Conservation (phyloP, 2,797 vertebrate species). For the Clangula hyemalis region DNA sequence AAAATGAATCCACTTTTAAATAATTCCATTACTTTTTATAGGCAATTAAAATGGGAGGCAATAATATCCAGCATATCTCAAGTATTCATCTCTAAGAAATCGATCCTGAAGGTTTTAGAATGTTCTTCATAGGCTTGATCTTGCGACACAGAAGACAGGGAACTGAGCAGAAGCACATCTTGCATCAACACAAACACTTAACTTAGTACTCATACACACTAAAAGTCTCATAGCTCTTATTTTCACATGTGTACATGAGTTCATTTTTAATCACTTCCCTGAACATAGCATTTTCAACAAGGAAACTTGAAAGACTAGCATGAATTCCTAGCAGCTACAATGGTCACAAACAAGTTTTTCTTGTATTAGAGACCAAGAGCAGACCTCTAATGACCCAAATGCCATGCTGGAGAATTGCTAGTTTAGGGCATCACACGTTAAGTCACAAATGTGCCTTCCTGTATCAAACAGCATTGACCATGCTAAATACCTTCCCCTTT, state of each 20-base stretch:
- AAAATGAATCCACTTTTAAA: constrained; percentile 23
- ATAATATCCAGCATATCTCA: neutral
- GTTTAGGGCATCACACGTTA: neutral
- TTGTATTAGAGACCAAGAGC: neutral
- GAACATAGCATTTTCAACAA: neutral
- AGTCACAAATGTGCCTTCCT: neutral
- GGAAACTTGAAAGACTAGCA: neutral
- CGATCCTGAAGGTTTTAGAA: neutral
- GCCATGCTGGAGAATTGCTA: neutral
- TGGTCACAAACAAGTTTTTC: neutral
- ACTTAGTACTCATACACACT: neutral
- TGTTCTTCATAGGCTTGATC: neutral
- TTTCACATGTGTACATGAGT: neutral
- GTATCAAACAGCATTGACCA: neutral
- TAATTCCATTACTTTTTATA: constrained; percentile 12
- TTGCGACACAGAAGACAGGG: neutral
- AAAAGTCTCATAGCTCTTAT: neutral
- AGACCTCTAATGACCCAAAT: neutral
- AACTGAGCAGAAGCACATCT: neutral
- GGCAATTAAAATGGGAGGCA: neutral
- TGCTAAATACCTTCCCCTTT: neutral
- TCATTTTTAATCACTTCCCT: neutral
- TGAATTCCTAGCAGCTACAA: neutral
- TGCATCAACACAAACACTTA: neutral
- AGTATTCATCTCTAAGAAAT: neutral